These are phyloP conservation scores for Panthera leo DNA, from an alignment of 2,113 vertebrate species.

Conservation along the genomic window DNA sequence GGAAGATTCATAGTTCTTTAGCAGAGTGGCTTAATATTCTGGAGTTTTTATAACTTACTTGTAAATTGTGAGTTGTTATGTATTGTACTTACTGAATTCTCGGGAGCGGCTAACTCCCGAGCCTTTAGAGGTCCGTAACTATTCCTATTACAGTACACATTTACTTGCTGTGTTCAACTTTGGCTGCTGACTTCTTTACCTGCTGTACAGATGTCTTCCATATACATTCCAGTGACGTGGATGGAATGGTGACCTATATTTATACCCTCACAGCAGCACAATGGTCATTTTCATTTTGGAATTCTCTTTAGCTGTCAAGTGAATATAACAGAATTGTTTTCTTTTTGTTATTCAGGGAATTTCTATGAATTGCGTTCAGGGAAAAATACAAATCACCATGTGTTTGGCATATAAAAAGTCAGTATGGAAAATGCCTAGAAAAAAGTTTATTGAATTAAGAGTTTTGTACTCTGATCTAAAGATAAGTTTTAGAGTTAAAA, in stretches of 20 bases:
- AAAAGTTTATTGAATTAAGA: constrained; percentile 33
- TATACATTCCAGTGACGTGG: constrained; percentile 59
- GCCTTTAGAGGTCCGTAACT: constrained; percentile 60
- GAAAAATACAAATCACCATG: constrained; percentile 63
- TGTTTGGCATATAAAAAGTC: constrained; percentile 65
- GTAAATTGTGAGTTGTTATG: constrained; percentile 67
- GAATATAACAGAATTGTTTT: constrained; percentile 57
- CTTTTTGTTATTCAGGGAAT: constrained; percentile 79
- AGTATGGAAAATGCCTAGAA: constrained; percentile 57
- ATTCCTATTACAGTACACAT: constrained; percentile 30
- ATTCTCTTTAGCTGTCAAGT: constrained; percentile 65
- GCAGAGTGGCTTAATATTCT: constrained; percentile 45
- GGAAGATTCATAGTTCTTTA: constrained; percentile 86
- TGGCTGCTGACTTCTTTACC: constrained; percentile 71
- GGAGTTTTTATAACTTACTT: constrained; percentile 72
- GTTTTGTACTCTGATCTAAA: constrained; percentile 50
- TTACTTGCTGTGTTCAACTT: constrained; percentile 64
- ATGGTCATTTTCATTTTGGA: constrained; percentile 48
- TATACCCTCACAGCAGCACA: constrained; percentile 54
- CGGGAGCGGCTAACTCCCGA: constrained; percentile 48
- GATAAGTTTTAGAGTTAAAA: constrained; percentile 56
- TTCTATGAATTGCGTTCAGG: constrained; percentile 78
- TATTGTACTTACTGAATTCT: constrained; percentile 71
- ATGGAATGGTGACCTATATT: constrained; percentile 53
- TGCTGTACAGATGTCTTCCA: constrained; percentile 75